These are phyloP conservation scores for Manacus vitellinus DNA, from an alignment of 2,113 vertebrate genomes.

Conservation along the genomic window DNA sequence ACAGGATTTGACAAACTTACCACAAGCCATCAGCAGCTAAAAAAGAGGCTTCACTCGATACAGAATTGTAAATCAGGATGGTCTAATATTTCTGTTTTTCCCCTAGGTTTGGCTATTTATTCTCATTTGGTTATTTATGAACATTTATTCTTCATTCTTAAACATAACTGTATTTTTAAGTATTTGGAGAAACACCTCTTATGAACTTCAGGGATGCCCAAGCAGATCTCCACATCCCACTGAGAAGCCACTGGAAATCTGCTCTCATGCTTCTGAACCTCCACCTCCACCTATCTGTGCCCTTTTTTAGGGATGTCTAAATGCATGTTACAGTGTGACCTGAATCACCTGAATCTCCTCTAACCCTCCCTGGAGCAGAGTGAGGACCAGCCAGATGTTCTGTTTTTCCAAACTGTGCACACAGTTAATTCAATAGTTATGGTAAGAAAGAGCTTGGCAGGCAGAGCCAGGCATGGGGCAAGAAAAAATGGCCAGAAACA, in stretches of 20 bases:
- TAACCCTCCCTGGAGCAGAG: neutral
- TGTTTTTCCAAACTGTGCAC: neutral
- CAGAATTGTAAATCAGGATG: neutral
- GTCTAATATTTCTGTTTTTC: neutral
- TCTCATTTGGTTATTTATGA: neutral
- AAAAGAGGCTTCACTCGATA: neutral
- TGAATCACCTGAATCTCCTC: neutral
- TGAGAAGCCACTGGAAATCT: neutral
- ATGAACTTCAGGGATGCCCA: neutral
- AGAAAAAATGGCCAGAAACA: neutral
- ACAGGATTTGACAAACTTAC: neutral
- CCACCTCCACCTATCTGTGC: neutral
- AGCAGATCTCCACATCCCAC: neutral
- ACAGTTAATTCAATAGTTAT: neutral
- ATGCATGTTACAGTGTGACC: fast-evolving
- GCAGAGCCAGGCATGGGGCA: neutral
- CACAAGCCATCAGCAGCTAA: neutral
- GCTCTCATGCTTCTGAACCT: neutral
- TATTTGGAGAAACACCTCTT: neutral
- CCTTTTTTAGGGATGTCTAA: neutral
- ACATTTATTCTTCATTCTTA: neutral
- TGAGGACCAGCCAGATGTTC: neutral
- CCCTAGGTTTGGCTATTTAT: neutral
- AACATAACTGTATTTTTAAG: neutral
- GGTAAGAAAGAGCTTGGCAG: neutral